Evolutionary conservation across 2,113 vertebrate genomes (phyloP), one percentile per base, ranked within the genome.

Genomic region (Fregata magnificens): DNA sequence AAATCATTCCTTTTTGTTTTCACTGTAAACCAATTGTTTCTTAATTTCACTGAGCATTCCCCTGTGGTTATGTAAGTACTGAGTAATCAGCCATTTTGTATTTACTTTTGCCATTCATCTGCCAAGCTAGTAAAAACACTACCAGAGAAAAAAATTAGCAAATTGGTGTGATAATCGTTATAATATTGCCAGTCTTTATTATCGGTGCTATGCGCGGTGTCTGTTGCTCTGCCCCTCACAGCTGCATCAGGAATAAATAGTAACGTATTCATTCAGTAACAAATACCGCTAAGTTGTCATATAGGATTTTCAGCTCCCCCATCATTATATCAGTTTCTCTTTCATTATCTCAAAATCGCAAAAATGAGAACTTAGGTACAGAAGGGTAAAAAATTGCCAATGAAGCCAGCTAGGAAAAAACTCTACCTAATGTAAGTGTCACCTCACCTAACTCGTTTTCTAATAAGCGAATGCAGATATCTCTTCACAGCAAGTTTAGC

Each of bases 391-490:
- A 96, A 92, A 40, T 7, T 81, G 80, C 76, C 76, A 93, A 14
- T 78, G 73, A 95, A 92, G 17, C 11, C 78, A 95, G 14, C 84
- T 91, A 86, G 59, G 53, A 72, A 65, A 93, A 63, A 78, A 16
- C 8, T 93, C 88, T 93, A 72, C 91, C 84, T 96, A 97, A 92
- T 88, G 47, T 72, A 93, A 92, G 61, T 74, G 79, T 88, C 45
- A 97, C 88, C 98, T 97, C 98, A 99, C 99, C 99, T 99, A 98
- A 99, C 98, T 92, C 99, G 98, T 97, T 99, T 99, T 92, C 99
- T 99, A 97, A 99, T 98, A 98, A 99, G 98, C 76, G 99, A 99
- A 96, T 99, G 99, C 97, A 99, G 98, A 96, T 99, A 99, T 93
- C 98, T 98, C 97, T 98, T 98, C 92, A 99, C 99, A 94, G 99